Evolutionary conservation across 1,140 invertebrate genomes (phyloP), one percentile per base, ranked within the genome.

Genomic region (Galendromus occidentalis): DNA sequence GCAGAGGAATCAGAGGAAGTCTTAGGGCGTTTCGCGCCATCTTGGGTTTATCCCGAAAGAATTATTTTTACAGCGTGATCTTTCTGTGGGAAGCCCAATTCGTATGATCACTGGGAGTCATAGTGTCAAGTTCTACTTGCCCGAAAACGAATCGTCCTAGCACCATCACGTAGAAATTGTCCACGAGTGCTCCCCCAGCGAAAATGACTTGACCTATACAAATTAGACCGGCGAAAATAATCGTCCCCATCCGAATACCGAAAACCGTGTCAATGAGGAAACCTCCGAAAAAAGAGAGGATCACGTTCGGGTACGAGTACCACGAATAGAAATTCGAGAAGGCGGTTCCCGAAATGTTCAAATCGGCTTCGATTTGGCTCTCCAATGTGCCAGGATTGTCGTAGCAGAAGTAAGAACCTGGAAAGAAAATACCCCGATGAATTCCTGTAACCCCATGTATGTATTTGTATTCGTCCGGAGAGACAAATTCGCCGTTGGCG

Each of bases 331-430:
- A 79, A 44, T 84, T 76, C 69, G 88, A 84, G 79, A 90, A 98
- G 73, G 88, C 76, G 1, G 83, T 83, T 28, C 86, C 87, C n/a
- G 81, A 81, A 55, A 97, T 79, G 42, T 83, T 74, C 72, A 96
- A 80, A 72, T 95, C 91, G 68, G 78, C 73, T 71, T 85, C 86
- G 72, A 97, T 91, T 70, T 86, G 82, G 71, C 90, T 84, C 73
- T 92, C 87, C 41, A 98, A 73, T 9, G 93, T 90, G 64, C 83
- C 88, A 42, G 94, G 93, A 76, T 90, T 94, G 74, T 98, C 94
- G 80, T 94, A 98, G 74, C 93, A 97, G 74, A 96, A 98, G 75
- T 94, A 96, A n/a, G 90, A 92, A 69, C 90, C 90, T 93, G 76
- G 67, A 81, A 81, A 64, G 75, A 73, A 71, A 69, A 66, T 25